phyloP scores from a whole-genome alignment of 2,888 invertebrate genomes.

The Tinea pellionella region DNA sequence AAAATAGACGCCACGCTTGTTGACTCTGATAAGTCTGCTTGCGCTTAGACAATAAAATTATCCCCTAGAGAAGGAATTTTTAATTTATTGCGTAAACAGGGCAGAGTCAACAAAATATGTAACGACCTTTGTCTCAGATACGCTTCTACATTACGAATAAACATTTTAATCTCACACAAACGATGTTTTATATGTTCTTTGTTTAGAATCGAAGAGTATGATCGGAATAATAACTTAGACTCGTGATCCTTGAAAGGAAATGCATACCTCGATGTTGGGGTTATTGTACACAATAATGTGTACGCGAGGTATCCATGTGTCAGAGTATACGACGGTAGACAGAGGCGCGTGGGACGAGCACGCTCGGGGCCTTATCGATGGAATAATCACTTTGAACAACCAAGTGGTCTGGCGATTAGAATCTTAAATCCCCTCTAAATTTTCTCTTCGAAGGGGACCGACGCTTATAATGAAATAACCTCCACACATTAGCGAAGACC shows the following conservation, averaged over 20 bases:
- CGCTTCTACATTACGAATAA: neutral
- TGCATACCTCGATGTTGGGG: neutral
- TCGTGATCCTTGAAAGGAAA: slow-evolving; percentile 11
- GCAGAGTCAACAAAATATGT: slow-evolving; percentile 4
- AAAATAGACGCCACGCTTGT: slow-evolving; percentile 10
- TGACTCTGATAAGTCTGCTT: slow-evolving; percentile 10
- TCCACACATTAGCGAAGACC: slow-evolving; percentile 36
- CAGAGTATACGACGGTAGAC: neutral
- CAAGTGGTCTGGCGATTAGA: slow-evolving; percentile 56
- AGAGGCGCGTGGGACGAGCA: slow-evolving; percentile 48
- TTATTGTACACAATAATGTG: neutral
- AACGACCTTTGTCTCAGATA: slow-evolving; percentile 2
- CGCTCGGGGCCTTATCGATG: slow-evolving; percentile 51
- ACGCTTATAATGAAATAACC: slow-evolving; percentile 50
- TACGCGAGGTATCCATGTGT: neutral
- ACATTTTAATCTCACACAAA: neutral
- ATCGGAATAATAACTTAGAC: neutral
- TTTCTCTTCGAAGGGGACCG: slow-evolving; percentile 47
- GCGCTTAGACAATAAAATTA: slow-evolving; percentile 12
- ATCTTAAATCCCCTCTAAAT: slow-evolving; percentile 66
- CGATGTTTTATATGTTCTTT: neutral
- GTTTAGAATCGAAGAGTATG: neutral
- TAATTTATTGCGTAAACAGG: slow-evolving; percentile 10
- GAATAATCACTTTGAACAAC: slow-evolving; percentile 66
- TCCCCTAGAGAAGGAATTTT: slow-evolving; percentile 12